These are phyloP conservation scores for Metallyticus violacea DNA, from an alignment of 2,888 invertebrate species.

Conservation along the genomic window DNA sequence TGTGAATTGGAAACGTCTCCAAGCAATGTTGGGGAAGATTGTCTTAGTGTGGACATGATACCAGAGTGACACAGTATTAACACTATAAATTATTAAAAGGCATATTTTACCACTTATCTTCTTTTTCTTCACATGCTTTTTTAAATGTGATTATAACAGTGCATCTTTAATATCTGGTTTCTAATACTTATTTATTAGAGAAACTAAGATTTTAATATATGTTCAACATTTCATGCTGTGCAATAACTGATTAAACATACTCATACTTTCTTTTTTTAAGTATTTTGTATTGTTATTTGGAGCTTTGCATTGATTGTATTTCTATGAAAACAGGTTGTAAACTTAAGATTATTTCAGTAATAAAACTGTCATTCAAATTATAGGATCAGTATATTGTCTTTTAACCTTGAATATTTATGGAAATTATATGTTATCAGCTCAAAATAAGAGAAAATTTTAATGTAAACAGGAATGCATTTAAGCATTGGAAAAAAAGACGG, in stretches of 20 bases:
- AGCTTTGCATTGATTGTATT: background rate
- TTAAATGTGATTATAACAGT: background rate
- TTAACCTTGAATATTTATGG: no score
- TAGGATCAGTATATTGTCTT: no score
- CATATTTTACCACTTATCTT: background rate
- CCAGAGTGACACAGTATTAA: slow-evolving; percentile 45
- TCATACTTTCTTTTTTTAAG: background rate
- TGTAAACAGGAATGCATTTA: no score
- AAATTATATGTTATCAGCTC: no score
- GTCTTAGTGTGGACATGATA: slow-evolving; percentile 66
- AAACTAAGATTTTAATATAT: background rate
- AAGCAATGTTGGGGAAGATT: slow-evolving; percentile 77
- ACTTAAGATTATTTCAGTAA: background rate
- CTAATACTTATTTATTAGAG: background rate
- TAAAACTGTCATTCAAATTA: background rate
- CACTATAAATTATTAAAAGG: background rate
- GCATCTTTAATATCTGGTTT: background rate
- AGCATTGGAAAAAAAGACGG: no score
- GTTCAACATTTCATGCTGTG: background rate
- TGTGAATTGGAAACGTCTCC: slow-evolving; percentile 74
- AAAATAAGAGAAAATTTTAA: no score
- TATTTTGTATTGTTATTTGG: background rate
- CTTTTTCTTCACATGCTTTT: background rate
- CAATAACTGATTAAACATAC: background rate
- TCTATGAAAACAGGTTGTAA: background rate